Percentiles rank a stretch among this genome's conserved stretches.
Evolutionary conservation across 2,797 vertebrate genomes (phyloP).

Genomic region (Orestias chungarensis): DNA sequence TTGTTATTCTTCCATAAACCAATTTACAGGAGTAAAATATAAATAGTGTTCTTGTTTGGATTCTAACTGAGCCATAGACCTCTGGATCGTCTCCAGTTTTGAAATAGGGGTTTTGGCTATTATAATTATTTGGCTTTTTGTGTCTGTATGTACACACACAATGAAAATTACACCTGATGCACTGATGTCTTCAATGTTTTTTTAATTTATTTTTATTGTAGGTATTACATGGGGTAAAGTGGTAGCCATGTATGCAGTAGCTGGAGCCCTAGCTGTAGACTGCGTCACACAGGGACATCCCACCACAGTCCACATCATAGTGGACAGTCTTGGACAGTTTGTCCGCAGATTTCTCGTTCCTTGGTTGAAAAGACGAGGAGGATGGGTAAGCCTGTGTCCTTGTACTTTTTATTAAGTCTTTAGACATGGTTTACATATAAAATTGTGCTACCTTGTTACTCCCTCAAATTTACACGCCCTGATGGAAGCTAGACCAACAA

Average conservation of each 20-base stretch:
- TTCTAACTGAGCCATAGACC: no score
- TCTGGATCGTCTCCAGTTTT: no score
- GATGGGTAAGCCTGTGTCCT: constrained; percentile 87
- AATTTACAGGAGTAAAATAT: no score
- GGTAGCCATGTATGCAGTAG: constrained; percentile 92
- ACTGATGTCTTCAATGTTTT: constrained; percentile 1
- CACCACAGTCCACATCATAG: constrained; percentile 86
- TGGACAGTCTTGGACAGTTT: constrained; percentile 95
- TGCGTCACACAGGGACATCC: constrained; percentile 90
- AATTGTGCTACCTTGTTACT: background rate
- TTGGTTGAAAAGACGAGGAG: constrained; percentile 93
- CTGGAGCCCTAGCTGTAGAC: constrained; percentile 92
- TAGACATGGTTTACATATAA: background rate
- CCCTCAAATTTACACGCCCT: background rate
- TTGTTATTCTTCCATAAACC: no score
- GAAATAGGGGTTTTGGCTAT: no score
- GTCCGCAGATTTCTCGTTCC: constrained; percentile 89
- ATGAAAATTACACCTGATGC: background rate
- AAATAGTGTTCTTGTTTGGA: no score
- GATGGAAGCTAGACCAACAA: background rate
- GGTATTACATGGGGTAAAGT: constrained; percentile 98
- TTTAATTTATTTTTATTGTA: constrained; percentile 48
- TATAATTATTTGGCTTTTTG: no score
- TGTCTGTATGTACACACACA: background rate
- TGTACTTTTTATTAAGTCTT: background rate